A percentile compares a stretch with the other conserved stretches of the same genome.
These are phyloP conservation scores for Fragum fragum DNA, from an alignment of 2,888 invertebrate genomes.

Conservation along the genomic window DNA sequence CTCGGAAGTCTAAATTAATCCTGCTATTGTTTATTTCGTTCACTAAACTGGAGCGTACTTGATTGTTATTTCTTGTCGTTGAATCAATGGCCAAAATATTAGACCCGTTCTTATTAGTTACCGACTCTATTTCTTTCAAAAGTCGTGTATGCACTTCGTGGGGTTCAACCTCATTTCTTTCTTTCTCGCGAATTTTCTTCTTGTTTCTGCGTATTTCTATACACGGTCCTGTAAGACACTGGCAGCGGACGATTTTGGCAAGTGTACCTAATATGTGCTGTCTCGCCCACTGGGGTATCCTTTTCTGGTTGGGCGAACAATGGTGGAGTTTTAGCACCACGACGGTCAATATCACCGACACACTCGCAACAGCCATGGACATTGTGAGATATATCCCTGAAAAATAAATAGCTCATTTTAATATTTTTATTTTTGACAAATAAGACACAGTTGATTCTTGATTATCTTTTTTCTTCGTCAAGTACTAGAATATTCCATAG, in stretches of 20 bases:
- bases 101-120: constrained; percentile 36
- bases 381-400: constrained; percentile 89
- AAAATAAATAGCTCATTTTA: no score
- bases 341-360: constrained; percentile 88
- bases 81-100: constrained; percentile 23
- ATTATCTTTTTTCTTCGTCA: no score
- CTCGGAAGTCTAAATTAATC: constrained; percentile 63
- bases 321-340: constrained; percentile 89
- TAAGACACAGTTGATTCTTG: no score
- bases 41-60: constrained; percentile 29
- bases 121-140: constrained; percentile 43
- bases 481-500: no score
- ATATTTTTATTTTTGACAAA: no score
- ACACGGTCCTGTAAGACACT: constrained; percentile 57
- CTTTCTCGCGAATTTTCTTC: not conserved
- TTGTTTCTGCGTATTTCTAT: constrained; percentile 6
- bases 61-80: constrained; percentile 14
- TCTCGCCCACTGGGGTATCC: constrained; percentile 88
- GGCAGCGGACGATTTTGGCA: constrained; percentile 71
- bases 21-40: constrained; percentile 57
- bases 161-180: constrained; percentile 35
- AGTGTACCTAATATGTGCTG: constrained; percentile 78
- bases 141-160: constrained; percentile 52
- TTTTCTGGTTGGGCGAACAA: constrained; percentile 87
- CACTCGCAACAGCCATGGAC: constrained; percentile 89